Percentiles rank a stretch among this genome's conserved stretches.
These are phyloP conservation scores for Acrocyrtus sp. DNA, from an alignment of 2,888 invertebrate genomes.

Conservation along the genomic window DNA sequence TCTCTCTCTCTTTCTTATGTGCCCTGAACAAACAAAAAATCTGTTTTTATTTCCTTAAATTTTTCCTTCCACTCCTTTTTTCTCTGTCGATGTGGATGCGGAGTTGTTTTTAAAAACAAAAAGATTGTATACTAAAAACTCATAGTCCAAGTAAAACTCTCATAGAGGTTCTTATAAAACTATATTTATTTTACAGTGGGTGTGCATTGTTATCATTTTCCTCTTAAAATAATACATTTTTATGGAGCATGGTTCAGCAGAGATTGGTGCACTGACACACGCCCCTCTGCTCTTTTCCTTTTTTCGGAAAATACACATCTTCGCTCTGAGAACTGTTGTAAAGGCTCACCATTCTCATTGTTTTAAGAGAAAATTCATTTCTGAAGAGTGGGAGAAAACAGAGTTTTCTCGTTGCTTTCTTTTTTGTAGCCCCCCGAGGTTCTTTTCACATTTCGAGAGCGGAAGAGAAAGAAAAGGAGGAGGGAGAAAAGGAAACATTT, in stretches of 20 bases:
- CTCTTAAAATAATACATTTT: conserved; percentile 15
- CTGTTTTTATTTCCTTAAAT: too few species aligned
- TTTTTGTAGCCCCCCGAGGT: conserved; percentile 34
- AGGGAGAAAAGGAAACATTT: conserved; percentile 17
- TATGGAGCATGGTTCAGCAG: conserved; percentile 12
- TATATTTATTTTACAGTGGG: too few species aligned
- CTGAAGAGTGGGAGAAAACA: conserved; percentile 18
- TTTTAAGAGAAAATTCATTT: conserved; percentile 39
- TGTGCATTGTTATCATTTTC: conserved; percentile 17
- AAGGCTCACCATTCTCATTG: conserved; percentile 42
- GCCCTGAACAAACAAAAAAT: too few species aligned
- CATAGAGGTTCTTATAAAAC: too few species aligned
- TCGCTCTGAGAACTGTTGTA: too few species aligned
- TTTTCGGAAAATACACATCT: not conserved
- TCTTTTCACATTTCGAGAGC: conserved; percentile 17
- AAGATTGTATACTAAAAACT: too few species aligned
- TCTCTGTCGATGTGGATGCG: too few species aligned
- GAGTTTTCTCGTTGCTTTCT: too few species aligned
- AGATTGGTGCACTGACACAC: conserved; percentile 16
- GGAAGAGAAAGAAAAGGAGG: not conserved
- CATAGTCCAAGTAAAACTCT: too few species aligned
- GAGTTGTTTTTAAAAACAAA: too few species aligned
- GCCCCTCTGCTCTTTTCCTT: not conserved
- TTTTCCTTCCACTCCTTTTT: too few species aligned
- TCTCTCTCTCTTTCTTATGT: too few species aligned